Percentiles rank a stretch among this genome's conserved stretches.
phyloP scores from a whole-genome alignment of 2,888 invertebrate genomes.

The Himalopsyche anomala region DNA sequence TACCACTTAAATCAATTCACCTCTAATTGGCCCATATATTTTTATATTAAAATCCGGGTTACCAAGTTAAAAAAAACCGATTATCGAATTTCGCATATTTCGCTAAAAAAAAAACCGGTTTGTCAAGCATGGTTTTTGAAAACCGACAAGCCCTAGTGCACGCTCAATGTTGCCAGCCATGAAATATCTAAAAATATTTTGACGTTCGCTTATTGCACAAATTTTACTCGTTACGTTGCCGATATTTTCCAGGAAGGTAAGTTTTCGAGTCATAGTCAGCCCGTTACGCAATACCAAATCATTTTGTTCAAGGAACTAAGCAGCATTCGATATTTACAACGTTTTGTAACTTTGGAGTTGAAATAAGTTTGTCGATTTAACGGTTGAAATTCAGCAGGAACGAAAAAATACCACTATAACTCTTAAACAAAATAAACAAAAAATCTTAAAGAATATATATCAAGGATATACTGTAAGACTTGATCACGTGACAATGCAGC shows the following conservation, averaged over 20 bases:
- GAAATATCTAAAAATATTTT: not conserved
- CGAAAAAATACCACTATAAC: not conserved
- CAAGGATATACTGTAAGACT: no score
- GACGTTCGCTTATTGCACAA: not conserved
- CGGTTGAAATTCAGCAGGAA: not conserved
- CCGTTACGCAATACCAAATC: not conserved
- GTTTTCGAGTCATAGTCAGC: not conserved
- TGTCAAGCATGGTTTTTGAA: no score
- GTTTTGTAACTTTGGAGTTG: not conserved
- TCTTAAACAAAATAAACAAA: no score
- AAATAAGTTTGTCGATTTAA: not conserved
- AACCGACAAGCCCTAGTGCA: not conserved
- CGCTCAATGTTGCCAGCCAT: conserved; percentile 7
- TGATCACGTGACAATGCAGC: no score
- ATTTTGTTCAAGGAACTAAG: not conserved
- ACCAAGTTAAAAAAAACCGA: no score
- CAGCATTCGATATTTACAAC: not conserved
- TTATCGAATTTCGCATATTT: no score
- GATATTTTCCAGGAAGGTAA: not conserved
- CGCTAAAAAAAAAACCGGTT: no score
- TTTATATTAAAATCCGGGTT: no score
- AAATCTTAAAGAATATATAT: no score
- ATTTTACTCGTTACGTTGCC: not conserved
- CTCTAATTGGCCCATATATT: no score
- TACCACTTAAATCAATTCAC: no score